These are phyloP conservation scores for Graptemys geographica DNA, from an alignment of 2,797 vertebrate genomes.

Conservation along the genomic window DNA sequence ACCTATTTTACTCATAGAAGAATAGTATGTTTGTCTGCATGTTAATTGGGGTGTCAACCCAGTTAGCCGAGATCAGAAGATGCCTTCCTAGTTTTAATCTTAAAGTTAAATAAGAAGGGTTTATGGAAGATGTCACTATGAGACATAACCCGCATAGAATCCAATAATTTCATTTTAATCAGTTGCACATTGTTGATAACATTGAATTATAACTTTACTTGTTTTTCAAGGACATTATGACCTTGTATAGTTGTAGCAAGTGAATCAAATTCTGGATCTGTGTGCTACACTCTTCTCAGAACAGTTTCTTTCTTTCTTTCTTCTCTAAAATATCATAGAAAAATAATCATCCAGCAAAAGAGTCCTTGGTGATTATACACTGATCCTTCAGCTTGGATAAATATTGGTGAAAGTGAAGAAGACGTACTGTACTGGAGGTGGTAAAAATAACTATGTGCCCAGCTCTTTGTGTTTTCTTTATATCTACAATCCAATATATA, in stretches of 20 bases:
- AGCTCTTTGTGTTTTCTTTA: conserved; percentile 40
- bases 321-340: conserved; percentile 50
- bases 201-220: conserved; percentile 54
- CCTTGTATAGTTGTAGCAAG: conserved; percentile 43
- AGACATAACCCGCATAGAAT: conserved; percentile 64
- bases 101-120: conserved; percentile 60
- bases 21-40: conserved; percentile 43
- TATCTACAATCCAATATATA: conserved; percentile 33
- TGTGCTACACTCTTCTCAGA: conserved; percentile 25
- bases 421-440: background rate
- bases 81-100: conserved; percentile 66
- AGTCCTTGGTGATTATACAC: conserved; percentile 30
- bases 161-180: conserved; percentile 72
- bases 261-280: background rate
- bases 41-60: conserved; percentile 34
- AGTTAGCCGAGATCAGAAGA: conserved; percentile 58
- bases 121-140: conserved; percentile 59
- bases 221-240: conserved; percentile 46
- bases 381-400: conserved; percentile 38
- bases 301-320: background rate
- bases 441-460: conserved; percentile 8
- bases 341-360: conserved; percentile 52
- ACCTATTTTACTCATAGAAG: background rate
- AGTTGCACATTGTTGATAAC: conserved; percentile 64
- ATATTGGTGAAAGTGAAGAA: background rate